phyloP scores from a whole-genome alignment of 2,888 invertebrate species.

The Zaprionus obscuricornis region DNA sequence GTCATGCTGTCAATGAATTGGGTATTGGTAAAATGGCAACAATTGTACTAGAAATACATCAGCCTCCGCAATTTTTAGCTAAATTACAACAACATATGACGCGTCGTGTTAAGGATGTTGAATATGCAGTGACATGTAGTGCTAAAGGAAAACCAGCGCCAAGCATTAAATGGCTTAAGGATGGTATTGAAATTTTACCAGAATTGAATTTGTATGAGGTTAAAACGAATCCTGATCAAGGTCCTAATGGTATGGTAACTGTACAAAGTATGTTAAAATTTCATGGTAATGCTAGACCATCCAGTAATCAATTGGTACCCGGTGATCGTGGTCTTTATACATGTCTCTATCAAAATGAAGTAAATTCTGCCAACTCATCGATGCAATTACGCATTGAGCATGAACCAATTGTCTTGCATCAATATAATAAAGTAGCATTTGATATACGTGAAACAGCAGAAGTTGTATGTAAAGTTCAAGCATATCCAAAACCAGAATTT shows the following conservation, averaged over 20 bases:
- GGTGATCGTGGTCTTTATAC: conserved; percentile 94
- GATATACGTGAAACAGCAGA: conserved; percentile 93
- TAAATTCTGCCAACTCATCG: conserved; percentile 92
- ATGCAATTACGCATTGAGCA: conserved; percentile 97
- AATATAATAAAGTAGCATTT: conserved; percentile 94
- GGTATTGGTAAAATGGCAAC: conserved; percentile 94
- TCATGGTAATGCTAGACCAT: conserved; percentile 90
- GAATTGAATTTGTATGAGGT: conserved; percentile 92
- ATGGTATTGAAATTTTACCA: conserved; percentile 90
- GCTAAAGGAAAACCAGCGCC: conserved; percentile 95
- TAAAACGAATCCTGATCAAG: conserved; percentile 90
- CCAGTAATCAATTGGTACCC: conserved; percentile 90
- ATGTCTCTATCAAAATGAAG: conserved; percentile 95
- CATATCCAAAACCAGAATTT: conserved; percentile 96
- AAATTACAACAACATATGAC: conserved; percentile 93
- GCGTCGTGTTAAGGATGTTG: conserved; percentile 90
- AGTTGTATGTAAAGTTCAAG: conserved; percentile 94
- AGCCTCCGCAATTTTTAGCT: conserved; percentile 92
- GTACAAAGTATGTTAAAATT: conserved; percentile 93
- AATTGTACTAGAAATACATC: conserved; percentile 93
- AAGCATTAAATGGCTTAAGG: conserved; percentile 93
- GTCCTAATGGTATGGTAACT: conserved; percentile 90
- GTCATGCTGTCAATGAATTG: conserved; percentile 94
- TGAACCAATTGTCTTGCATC: conserved; percentile 93
- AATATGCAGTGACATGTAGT: conserved; percentile 91